Evolutionary conservation across 2,888 invertebrate genomes (phyloP), one percentile per base, ranked within the genome.

Genomic region (Agriopis marginaria): DNA sequence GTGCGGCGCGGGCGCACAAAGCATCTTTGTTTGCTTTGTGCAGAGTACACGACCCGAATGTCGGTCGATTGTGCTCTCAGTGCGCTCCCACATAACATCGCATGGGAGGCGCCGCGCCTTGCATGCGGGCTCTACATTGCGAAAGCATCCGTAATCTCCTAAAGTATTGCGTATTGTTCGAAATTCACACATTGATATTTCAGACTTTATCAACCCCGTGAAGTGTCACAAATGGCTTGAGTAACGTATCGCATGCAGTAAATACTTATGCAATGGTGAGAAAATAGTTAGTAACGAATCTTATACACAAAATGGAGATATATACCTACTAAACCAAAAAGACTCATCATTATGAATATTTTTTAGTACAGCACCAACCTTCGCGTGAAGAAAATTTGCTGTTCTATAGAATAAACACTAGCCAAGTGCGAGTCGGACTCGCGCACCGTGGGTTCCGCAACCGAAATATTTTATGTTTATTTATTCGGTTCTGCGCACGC

Each of bases 1-100:
- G 58, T 17, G 60, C 60, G 60, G 60, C 60, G 60, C 49, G 45
- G 14, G 17, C 49, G 59, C 66, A 85, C 82, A 90, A 90, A 89
- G 83, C 83, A 85, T 85, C 83, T 87, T 89, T 91, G 89, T 90
- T 85, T 75, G 80, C 83, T 83, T 90, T 89, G 87, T 90, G 75
- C 63, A 65, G 78, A 78, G 76, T 77, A 79, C 77, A 77, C 71
- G 75, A 73, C 70, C 76, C 83, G 84, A 87, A 85, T 87, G 82
- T 76, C 77, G 82, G 82, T 82, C 83, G 83, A 89, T 89, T 87
- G 89, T 88, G 79, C 79, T 79, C 77, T 32, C 32, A 4, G 79
- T 79, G 79, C 87, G 85, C 88, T 86, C 91, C 90, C 90, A 89
- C 82, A 86, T 84, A 80, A 81, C 81, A 82, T 79, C 82, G 85